Percentiles rank a stretch among this genome's conserved stretches.
phyloP scores from a whole-genome alignment of 2,797 vertebrate species.

The Gambusia yucatana region DNA sequence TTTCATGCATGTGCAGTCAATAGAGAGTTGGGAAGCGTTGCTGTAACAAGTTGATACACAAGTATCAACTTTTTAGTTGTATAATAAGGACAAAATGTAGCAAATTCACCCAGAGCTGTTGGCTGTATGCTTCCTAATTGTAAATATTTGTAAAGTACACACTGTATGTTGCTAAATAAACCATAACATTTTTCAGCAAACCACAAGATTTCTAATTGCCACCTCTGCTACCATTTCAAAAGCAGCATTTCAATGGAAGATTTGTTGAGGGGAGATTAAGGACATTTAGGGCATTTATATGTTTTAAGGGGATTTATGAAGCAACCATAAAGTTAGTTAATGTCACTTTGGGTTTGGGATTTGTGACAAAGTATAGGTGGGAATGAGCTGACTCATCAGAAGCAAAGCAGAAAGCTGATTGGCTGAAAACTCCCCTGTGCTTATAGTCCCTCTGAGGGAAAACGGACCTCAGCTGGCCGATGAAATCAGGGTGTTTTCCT shows the following conservation, averaged over 20 bases:
- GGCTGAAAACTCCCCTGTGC: background rate
- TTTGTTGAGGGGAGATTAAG: background rate
- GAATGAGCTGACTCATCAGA: conserved; percentile 4
- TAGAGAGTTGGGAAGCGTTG: background rate
- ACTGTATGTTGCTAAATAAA: background rate
- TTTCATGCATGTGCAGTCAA: background rate
- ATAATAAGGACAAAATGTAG: background rate
- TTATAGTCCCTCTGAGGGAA: conserved; percentile 11
- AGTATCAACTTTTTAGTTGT: background rate
- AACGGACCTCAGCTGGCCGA: conserved; percentile 14
- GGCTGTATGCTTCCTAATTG: background rate
- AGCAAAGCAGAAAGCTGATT: conserved; percentile 14
- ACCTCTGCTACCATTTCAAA: background rate
- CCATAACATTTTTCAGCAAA: background rate
- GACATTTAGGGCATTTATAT: background rate
- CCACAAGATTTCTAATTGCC: background rate
- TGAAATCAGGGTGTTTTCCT: conserved; percentile 24
- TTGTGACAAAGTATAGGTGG: background rate
- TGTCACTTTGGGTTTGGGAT: background rate
- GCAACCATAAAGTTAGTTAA: background rate
- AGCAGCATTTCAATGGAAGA: background rate
- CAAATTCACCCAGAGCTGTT: background rate
- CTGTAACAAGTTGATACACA: background rate
- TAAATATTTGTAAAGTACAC: background rate
- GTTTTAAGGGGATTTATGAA: background rate